Base-by-base conservation (phyloP, 2,888 invertebrate genomes). In the Stictocephala bisonia region DNA sequence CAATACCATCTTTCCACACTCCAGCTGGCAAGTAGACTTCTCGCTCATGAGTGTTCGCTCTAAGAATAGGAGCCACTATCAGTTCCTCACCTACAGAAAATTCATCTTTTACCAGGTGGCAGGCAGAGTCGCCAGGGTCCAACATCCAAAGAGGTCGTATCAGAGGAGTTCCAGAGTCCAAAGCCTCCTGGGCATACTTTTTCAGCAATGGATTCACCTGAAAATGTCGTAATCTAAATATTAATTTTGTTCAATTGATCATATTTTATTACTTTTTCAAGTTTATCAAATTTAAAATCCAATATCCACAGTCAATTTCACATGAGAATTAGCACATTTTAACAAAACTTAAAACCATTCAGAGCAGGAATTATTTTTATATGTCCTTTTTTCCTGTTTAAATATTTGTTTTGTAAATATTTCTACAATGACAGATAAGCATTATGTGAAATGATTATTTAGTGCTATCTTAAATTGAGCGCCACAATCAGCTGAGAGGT, bases 81-180 rank as follows among this genome's bases (percentile, higher is more conserved):
- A 97, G 86, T 82, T 95, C 94, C 78, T 93, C 93, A 0, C 97
- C 97, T 0, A 97, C 89, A 0, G 93, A 91, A 83, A 97, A 97
- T 84, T 97, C 94, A 82, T 96, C 95, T 22, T 88, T 88, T 0
- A 94, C 91, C 0, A 88, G 86, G 76, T 93, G 89, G 67, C 94
- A 93, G 0, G 92, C 90, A 0, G 88, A 87, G 85, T 96, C 96
- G 0, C 89, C 89, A 0, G 93, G 92, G 75, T 94, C 92, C 74
- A 94, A 85, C 90, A 95, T 93, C 97, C 97, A 97, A 69, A 97
- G 85, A 0, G 97, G 96, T 0, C 96, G 86, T 53, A 96, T 91
- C 74, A 97, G 87, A 0, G 96, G 95, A 68, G 93, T 82, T 0
- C 97, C 96, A 18, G 91, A 90, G 79, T 93, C 92, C 77, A 95